Evolutionary conservation across 2,888 invertebrate genomes (phyloP), one percentile per base, ranked within the genome.

Genomic region (Heliothis peltigera): DNA sequence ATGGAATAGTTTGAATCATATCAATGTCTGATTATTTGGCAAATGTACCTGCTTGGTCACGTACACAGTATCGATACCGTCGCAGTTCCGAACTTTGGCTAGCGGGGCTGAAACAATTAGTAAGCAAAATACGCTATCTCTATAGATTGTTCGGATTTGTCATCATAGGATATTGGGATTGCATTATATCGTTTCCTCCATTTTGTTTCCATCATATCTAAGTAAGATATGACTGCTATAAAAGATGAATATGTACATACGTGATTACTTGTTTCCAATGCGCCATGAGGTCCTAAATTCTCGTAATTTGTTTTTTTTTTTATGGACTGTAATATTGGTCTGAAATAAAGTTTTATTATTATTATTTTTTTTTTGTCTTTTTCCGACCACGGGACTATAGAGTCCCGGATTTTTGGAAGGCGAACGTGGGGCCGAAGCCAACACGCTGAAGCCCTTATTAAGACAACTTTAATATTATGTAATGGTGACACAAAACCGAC

Each of bases 21-120:
- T 75, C 67, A 66, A 51, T 60, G 28, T 68, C 71, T 53, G 75
- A 83, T 79, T 79, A 78, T 64, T 77, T 69, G 56, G 68, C 61
- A 70, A 70, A 66, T 70, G 44, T 77, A 70, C 70, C 70, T 81
- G 82, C 75, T 73, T 75, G 56, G 79, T 84, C 81, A 84, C 84
- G 82, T 82, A 77, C 77, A 47, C 75, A 66, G 62, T 57, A 64
- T 74, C 71, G 69, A 72, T 81, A 64, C 63, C 46, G 75, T 67
- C 67, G 75, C 66, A 70, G 54, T 68, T 70, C 71, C 68, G 64
- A 66, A 70, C 55, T 74, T 72, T 74, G 56, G 35, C 53, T 56
- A 12, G 32, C 71, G 48, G 44, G 77, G 65, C 62, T 71, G 66
- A 67, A 58, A 55, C 44, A 43, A 48, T 62, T 47, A 52, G 4